Conservation (phyloP, 1,140 invertebrate genomes). For the Carcinoscorpius rotundicauda region DNA sequence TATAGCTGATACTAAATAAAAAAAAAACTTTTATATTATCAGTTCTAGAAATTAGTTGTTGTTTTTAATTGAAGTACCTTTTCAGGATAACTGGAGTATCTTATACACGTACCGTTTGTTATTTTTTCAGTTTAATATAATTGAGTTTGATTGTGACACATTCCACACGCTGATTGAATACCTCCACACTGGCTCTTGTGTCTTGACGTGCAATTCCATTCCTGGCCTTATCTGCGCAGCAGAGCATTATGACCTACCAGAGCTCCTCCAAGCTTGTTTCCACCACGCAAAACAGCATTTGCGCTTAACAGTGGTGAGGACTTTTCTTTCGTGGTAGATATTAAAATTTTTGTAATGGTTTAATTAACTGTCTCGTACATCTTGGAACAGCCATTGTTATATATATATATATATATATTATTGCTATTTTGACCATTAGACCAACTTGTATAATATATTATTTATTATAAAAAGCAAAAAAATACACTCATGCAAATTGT, state of each 20-base stretch:
- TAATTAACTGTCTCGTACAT: background rate
- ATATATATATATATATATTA: no score
- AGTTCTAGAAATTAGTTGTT: no score
- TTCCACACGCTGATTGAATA: constrained; percentile 82
- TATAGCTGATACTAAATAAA: no score
- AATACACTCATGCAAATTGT: no score
- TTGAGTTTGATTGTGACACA: constrained; percentile 88
- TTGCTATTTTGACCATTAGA: no score
- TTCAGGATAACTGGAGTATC: no score
- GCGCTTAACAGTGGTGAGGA: constrained; percentile 66
- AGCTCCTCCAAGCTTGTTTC: constrained; percentile 84
- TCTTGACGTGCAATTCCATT: constrained; percentile 78
- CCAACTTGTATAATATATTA: no score
- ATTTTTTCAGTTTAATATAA: constrained; percentile 67
- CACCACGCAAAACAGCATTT: constrained; percentile 90
- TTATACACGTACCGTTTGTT: no score
- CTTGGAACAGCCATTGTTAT: no score
- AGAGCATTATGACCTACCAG: constrained; percentile 85
- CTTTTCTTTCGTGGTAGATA: background rate
- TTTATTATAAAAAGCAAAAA: no score
- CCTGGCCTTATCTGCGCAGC: constrained; percentile 85
- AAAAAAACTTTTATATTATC: no score
- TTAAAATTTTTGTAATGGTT: background rate
- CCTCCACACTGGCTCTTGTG: constrained; percentile 80
- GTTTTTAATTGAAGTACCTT: no score